These are phyloP conservation scores for Caenorhabditis tropicalis DNA, from an alignment of 1,140 invertebrate genomes.

Conservation along the genomic window DNA sequence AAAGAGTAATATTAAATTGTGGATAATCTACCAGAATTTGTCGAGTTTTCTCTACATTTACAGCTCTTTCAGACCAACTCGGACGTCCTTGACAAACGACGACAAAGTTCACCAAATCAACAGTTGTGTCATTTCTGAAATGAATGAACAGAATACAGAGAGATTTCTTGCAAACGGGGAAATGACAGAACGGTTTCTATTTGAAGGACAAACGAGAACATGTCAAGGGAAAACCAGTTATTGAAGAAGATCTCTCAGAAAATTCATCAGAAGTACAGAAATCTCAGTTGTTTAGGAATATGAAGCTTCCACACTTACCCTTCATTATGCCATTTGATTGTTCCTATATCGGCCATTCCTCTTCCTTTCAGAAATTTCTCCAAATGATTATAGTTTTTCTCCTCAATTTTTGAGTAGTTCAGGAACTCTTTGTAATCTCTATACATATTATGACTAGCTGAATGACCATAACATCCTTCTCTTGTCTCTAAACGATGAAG, in stretches of 20 bases:
- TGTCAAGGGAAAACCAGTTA: slow-evolving; percentile 1
- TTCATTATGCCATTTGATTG: slow-evolving; percentile 58
- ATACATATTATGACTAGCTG: slow-evolving; percentile 25
- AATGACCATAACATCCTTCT: slow-evolving; percentile 31
- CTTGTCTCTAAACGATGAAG: slow-evolving; percentile 15
- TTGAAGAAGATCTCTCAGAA: neutral
- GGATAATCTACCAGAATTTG: slow-evolving; percentile 47
- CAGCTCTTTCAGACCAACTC: slow-evolving; percentile 48
- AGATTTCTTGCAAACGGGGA: neutral
- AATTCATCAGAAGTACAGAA: neutral
- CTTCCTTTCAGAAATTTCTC: slow-evolving; percentile 57
- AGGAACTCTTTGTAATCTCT: slow-evolving; percentile 40
- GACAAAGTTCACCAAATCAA: slow-evolving; percentile 48
- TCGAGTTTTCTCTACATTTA: slow-evolving; percentile 32
- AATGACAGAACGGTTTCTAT: neutral
- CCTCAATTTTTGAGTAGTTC: neutral
- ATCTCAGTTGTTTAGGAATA: neutral
- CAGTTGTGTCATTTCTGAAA: slow-evolving; percentile 21
- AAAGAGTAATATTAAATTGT: slow-evolving; percentile 42
- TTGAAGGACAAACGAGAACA: neutral
- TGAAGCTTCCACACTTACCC: neutral
- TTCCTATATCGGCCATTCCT: slow-evolving; percentile 56
- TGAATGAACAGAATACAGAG: neutral
- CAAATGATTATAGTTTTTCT: slow-evolving; percentile 52
- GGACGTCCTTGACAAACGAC: slow-evolving; percentile 37